These are phyloP conservation scores for Euschistus heros DNA, from an alignment of 1,140 invertebrate species.

Conservation along the genomic window DNA sequence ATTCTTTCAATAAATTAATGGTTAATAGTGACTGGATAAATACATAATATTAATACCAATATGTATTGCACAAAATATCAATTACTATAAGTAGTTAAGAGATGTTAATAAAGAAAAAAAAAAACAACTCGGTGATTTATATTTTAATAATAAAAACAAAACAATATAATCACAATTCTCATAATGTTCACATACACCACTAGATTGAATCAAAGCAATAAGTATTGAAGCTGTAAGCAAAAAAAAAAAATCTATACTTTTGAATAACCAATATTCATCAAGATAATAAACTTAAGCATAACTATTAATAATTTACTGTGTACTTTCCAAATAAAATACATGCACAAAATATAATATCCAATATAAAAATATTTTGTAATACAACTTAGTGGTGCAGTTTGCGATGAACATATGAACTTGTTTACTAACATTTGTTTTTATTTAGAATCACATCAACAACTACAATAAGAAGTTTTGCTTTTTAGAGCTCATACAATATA, in stretches of 20 bases:
- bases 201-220: slow-evolving; percentile 7
- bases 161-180: slow-evolving; percentile 17
- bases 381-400: slow-evolving; percentile 7
- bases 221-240: slow-evolving; percentile 11
- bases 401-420: background rate
- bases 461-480: background rate
- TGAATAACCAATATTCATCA: background rate
- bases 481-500: too few relatives aligned
- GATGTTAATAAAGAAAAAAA: background rate
- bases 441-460: slow-evolving; percentile 5
- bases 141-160: slow-evolving; percentile 12
- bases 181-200: slow-evolving; percentile 18
- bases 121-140: background rate
- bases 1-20: too few relatives aligned
- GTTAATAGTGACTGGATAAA: too few relatives aligned
- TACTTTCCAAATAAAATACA: too few relatives aligned
- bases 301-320: too few relatives aligned
- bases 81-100: too few relatives aligned
- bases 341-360: too few relatives aligned
- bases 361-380: slow-evolving; percentile 6
- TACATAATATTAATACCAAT: too few relatives aligned
- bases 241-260: background rate
- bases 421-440: background rate
- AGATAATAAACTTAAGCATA: too few relatives aligned
- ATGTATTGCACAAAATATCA: too few relatives aligned